Evolutionary conservation across 2,113 vertebrate species (phyloP).

Genomic region (Lepisosteus oculatus): DNA sequence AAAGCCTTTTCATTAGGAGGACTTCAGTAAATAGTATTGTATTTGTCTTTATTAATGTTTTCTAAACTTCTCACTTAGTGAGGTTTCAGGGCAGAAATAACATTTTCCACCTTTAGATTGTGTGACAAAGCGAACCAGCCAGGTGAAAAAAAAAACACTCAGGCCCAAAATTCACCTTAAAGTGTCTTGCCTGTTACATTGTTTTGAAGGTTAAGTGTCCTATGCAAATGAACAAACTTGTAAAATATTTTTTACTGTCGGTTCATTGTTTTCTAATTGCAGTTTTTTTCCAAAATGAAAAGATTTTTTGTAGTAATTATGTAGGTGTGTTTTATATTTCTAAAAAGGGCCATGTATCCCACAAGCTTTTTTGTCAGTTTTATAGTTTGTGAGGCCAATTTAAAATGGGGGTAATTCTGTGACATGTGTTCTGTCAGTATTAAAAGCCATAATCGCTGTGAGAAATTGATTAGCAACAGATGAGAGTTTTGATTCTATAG

Average conservation of each 20-base stretch:
- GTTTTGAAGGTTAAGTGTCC: conserved; percentile 61
- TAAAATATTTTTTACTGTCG: conserved; percentile 15
- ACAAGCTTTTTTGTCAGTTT: conserved; percentile 1
- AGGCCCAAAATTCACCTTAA: conserved; percentile 51
- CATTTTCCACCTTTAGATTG: too few species aligned
- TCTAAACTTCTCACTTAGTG: neutral
- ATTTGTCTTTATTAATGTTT: conserved; percentile 23
- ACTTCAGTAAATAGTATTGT: neutral
- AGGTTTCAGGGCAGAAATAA: neutral
- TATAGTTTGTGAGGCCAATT: conserved; percentile 19
- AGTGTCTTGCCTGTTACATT: conserved; percentile 50
- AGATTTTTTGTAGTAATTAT: conserved; percentile 15
- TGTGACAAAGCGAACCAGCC: too few species aligned
- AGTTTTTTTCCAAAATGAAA: conserved; percentile 20
- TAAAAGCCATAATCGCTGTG: neutral
- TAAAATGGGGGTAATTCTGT: conserved; percentile 6
- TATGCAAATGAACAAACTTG: conserved; percentile 59
- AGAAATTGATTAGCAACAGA: too few species aligned
- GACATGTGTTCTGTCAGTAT: neutral
- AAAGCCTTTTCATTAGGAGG: conserved; percentile 5
- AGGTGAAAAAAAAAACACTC: conserved; percentile 43
- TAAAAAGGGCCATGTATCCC: conserved; percentile 13
- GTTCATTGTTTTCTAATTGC: neutral
- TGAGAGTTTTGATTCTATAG: too few species aligned
- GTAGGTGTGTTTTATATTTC: conserved; percentile 18